Evolutionary conservation across 2,113 vertebrate species (phyloP).

Genomic region (Scomber colias): DNA sequence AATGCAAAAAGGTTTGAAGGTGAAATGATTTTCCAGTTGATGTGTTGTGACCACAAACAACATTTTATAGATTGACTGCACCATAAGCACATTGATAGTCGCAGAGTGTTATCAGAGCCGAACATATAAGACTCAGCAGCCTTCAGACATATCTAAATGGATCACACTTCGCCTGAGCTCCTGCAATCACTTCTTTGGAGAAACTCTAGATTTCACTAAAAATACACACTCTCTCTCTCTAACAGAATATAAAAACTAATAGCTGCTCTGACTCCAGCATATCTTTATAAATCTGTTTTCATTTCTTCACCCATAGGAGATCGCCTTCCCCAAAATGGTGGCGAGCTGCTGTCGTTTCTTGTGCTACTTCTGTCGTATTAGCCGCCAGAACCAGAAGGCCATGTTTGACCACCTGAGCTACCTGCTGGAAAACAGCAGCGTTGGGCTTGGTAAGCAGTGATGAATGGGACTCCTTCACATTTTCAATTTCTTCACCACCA

Average conservation of each 20-base stretch:
- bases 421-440: constrained; percentile 96
- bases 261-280: background rate
- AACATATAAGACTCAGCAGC: constrained; percentile 3
- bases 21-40: constrained; percentile 33
- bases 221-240: background rate
- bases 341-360: constrained; percentile 98
- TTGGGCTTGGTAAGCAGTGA: constrained; percentile 89
- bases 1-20: background rate
- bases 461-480: background rate
- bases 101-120: constrained; percentile 19
- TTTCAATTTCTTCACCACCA: background rate
- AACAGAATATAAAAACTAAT: background rate
- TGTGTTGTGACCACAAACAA: constrained; percentile 26
- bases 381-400: constrained; percentile 98
- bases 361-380: constrained; percentile 99
- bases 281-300: constrained; percentile 15
- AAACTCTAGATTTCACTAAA: background rate
- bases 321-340: constrained; percentile 97
- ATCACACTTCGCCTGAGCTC: background rate
- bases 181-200: background rate
- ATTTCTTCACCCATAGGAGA: constrained; percentile 83
- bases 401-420: constrained; percentile 99
- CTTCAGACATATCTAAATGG: constrained; percentile 8
- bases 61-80: constrained; percentile 21
- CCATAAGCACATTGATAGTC: constrained; percentile 6